A percentile compares a stretch with the other conserved stretches of the same genome.
Conservation (phyloP, 2,113 vertebrate species). For the Struthidea cinerea region DNA sequence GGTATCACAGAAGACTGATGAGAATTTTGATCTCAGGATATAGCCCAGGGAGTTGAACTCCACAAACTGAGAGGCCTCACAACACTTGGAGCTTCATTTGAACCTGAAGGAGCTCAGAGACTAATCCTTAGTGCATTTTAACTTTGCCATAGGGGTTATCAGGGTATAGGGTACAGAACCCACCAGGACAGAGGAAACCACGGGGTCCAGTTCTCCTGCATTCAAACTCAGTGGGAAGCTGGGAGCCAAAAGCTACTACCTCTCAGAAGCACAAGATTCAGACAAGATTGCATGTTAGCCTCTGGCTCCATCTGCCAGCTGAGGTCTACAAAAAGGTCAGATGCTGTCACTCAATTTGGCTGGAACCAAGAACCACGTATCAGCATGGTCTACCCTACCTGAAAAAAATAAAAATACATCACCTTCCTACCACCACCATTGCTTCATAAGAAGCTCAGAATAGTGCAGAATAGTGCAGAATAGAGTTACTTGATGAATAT, state of each 20-base stretch:
- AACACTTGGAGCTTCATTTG: background rate
- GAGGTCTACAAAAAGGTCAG: background rate
- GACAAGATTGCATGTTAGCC: background rate
- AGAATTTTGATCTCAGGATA: background rate
- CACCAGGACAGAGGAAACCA: background rate
- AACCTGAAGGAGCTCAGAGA: background rate
- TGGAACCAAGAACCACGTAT: background rate
- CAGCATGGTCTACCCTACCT: background rate
- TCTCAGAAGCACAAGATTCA: background rate
- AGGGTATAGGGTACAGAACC: background rate
- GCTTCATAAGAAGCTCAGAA: background rate
- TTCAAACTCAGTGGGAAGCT: background rate
- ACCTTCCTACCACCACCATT: fast-evolving
- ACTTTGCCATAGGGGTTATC: background rate
- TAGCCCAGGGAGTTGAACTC: background rate
- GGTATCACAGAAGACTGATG: background rate
- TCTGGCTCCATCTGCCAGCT: background rate
- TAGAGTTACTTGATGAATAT: background rate
- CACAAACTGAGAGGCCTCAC: background rate
- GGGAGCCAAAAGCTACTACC: background rate
- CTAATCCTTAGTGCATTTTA: background rate
- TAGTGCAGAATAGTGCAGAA: background rate
- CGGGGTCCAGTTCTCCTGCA: background rate
- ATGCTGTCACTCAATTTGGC: background rate
- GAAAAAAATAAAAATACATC: background rate